phyloP scores from a whole-genome alignment of 2,113 vertebrate genomes.

The Odobenus rosmarus region DNA sequence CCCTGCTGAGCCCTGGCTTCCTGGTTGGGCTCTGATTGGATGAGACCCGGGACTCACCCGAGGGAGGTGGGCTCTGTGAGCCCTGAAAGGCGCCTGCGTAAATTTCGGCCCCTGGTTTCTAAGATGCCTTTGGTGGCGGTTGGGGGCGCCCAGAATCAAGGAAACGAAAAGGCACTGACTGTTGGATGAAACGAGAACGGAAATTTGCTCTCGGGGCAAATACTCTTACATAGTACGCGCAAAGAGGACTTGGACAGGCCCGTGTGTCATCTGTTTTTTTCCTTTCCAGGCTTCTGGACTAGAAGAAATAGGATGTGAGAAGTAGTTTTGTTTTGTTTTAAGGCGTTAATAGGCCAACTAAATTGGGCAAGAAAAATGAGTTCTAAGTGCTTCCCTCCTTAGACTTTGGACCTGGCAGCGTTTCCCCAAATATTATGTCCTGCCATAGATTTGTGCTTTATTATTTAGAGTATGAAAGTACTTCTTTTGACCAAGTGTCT shows the following conservation, averaged over 20 bases:
- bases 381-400: background rate
- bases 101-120: fast-evolving
- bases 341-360: background rate
- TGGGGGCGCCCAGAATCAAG: fast-evolving
- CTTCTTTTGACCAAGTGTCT: background rate
- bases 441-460: background rate
- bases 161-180: fast-evolving
- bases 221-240: fast-evolving
- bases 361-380: background rate
- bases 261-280: too few species aligned
- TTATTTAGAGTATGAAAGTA: background rate
- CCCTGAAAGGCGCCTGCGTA: background rate
- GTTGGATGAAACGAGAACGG: background rate
- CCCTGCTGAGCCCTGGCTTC: fast-evolving
- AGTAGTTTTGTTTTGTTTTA: background rate
- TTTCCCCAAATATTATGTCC: background rate
- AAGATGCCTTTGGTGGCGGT: fast-evolving
- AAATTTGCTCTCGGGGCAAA: background rate
- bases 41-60: fast-evolving
- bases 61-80: background rate
- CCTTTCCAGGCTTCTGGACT: background rate
- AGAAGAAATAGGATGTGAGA: background rate
- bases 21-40: background rate
- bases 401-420: background rate
- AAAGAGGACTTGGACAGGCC: background rate